These are phyloP conservation scores for Asobara japonica DNA, from an alignment of 1,140 invertebrate genomes.

Conservation along the genomic window DNA sequence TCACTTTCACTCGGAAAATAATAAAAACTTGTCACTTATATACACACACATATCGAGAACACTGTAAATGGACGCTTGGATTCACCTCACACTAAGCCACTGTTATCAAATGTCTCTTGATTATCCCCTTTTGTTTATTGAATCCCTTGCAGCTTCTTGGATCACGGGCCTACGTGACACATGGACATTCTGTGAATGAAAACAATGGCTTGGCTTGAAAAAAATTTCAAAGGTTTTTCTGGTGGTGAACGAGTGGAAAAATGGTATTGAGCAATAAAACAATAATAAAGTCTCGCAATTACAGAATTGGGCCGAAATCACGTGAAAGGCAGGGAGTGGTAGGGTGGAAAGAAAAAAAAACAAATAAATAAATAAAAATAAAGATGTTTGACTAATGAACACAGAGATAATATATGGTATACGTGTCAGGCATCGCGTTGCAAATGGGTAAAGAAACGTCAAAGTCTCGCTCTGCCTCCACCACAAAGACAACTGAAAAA, in stretches of 20 bases:
- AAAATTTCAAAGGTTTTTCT: background rate
- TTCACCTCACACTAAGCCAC: background rate
- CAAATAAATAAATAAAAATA: slow-evolving; percentile 6
- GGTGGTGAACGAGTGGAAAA: background rate
- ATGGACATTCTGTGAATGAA: slow-evolving; percentile 31
- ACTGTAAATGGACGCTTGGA: background rate
- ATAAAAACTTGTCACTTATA: background rate
- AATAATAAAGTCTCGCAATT: too few relatives aligned
- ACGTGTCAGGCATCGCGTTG: slow-evolving; percentile 25
- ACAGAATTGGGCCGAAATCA: too few relatives aligned
- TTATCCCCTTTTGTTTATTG: background rate
- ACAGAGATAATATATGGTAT: slow-evolving; percentile 1
- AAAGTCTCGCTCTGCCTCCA: background rate
- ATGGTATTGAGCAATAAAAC: too few relatives aligned
- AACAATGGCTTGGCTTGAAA: slow-evolving; percentile 24
- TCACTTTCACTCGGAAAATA: background rate
- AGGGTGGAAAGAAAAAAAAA: background rate
- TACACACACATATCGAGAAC: background rate
- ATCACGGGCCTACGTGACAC: slow-evolving; percentile 27
- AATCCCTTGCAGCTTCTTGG: slow-evolving; percentile 1
- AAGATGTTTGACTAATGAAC: background rate
- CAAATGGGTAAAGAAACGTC: slow-evolving; percentile 19
- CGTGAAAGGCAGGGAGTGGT: too few relatives aligned
- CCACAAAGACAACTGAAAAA: slow-evolving; percentile 2
- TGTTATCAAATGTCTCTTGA: background rate